These are phyloP conservation scores for Acromyrmex echinatior DNA, from an alignment of 1,140 invertebrate genomes.

Conservation along the genomic window DNA sequence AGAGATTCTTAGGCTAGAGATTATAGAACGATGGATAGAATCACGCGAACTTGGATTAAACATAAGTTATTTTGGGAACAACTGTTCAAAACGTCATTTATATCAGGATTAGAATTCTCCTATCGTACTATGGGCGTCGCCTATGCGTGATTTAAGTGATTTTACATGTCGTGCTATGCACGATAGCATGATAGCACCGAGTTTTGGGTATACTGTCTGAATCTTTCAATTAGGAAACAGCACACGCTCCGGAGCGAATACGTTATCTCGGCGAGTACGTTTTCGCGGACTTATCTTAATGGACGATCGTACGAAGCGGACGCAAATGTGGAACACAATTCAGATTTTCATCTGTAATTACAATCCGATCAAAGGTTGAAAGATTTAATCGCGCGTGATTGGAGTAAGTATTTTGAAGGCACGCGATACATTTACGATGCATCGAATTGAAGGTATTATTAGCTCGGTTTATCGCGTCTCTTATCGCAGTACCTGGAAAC, in stretches of 20 bases:
- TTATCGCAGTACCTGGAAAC: background rate
- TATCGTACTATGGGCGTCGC: background rate
- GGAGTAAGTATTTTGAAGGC: constrained; percentile 8
- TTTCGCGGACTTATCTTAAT: constrained; percentile 24
- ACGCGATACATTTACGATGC: constrained; percentile 3
- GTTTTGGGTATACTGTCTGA: background rate
- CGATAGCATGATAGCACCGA: constrained; percentile 19
- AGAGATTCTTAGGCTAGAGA: background rate
- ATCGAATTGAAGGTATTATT: constrained; percentile 24
- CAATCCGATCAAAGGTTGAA: constrained; percentile 12
- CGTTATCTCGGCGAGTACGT: constrained; percentile 30
- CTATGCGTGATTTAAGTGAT: constrained; percentile 47
- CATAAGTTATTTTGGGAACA: background rate
- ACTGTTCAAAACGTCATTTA: constrained; percentile 29
- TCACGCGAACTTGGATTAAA: constrained; percentile 34
- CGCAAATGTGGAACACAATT: constrained; percentile 25
- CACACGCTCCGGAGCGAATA: background rate
- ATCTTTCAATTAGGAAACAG: constrained; percentile 49
- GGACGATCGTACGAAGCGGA: constrained; percentile 11
- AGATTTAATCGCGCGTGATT: constrained; percentile 27
- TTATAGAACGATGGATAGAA: background rate
- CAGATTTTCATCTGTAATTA: constrained; percentile 45
- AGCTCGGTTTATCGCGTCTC: background rate
- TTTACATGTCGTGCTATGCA: constrained; percentile 26
- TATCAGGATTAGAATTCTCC: background rate